Conservation (phyloP, 2,113 vertebrate species). For the Leucopsar rothschildi region DNA sequence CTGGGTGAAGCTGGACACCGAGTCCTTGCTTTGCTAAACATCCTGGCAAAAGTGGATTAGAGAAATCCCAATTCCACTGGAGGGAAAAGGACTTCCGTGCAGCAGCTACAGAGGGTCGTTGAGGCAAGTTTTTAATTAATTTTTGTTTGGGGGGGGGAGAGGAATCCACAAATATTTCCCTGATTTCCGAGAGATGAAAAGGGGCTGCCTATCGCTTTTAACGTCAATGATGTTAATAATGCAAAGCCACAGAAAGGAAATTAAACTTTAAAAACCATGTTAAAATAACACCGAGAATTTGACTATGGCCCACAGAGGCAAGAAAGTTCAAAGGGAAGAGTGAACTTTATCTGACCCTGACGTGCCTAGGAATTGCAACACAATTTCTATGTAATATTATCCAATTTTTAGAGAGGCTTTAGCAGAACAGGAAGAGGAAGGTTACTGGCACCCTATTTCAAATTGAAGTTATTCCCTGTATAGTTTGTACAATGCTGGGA, state of each 20-base stretch:
- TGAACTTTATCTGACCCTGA: slow-evolving; percentile 61
- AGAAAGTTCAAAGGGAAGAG: slow-evolving; percentile 50
- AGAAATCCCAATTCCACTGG: background rate
- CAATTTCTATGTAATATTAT: background rate
- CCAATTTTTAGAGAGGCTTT: background rate
- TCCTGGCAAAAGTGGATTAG: background rate
- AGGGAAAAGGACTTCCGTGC: background rate
- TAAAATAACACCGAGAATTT: slow-evolving; percentile 44
- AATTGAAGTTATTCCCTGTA: background rate
- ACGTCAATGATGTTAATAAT: slow-evolving; percentile 42
- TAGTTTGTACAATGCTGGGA: background rate
- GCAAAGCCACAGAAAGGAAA: slow-evolving; percentile 61
- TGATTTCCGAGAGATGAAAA: slow-evolving; percentile 23
- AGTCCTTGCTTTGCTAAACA: background rate
- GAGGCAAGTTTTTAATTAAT: slow-evolving; percentile 49
- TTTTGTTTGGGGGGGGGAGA: background rate
- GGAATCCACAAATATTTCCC: background rate
- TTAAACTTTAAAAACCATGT: slow-evolving; percentile 55
- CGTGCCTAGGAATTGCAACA: slow-evolving; percentile 32
- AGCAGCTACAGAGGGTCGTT: background rate
- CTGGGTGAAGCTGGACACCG: background rate
- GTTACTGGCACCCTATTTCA: background rate
- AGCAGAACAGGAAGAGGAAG: slow-evolving; percentile 4
- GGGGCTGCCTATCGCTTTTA: background rate
- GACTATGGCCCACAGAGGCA: background rate